Conservation (phyloP, 1,140 invertebrate species). For the Anagrus nilaparvatae region DNA sequence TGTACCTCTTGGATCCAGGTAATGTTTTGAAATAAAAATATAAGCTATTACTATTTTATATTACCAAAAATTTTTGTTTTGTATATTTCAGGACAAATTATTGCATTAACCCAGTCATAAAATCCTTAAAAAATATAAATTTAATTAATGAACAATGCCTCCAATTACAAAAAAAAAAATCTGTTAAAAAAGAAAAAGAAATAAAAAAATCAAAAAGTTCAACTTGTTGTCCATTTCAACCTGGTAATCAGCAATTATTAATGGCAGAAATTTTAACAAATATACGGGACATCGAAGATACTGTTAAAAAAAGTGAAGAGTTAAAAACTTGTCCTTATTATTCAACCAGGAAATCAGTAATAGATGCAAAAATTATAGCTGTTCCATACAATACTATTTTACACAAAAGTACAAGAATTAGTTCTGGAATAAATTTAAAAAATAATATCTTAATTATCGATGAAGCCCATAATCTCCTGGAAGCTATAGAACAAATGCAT, state of each 20-base stretch:
- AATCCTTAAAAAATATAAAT: conserved; percentile 60
- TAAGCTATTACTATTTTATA: conserved; percentile 12
- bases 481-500: conserved; percentile 81
- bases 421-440: conserved; percentile 63
- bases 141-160: conserved; percentile 92
- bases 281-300: conserved; percentile 82
- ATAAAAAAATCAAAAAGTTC: conserved; percentile 50
- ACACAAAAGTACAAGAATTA: conserved; percentile 67
- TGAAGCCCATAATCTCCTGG: conserved; percentile 94
- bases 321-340: conserved; percentile 86
- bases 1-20: conserved; percentile 75
- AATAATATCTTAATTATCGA: conserved; percentile 88
- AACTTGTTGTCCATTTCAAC: conserved; percentile 56
- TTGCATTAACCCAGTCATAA: conserved; percentile 81
- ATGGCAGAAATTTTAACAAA: conserved; percentile 56
- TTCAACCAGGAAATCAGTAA: conserved; percentile 65
- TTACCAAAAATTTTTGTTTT: conserved; percentile 11
- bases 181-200: conserved; percentile 49
- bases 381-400: conserved; percentile 83
- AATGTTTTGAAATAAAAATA: no score
- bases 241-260: conserved; percentile 51
- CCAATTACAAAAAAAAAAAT: conserved; percentile 70
- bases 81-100: conserved; percentile 60
- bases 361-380: conserved; percentile 71
- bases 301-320: conserved; percentile 58